These are phyloP conservation scores for Syrista parreyssii DNA, from an alignment of 2,888 invertebrate species.

Conservation along the genomic window DNA sequence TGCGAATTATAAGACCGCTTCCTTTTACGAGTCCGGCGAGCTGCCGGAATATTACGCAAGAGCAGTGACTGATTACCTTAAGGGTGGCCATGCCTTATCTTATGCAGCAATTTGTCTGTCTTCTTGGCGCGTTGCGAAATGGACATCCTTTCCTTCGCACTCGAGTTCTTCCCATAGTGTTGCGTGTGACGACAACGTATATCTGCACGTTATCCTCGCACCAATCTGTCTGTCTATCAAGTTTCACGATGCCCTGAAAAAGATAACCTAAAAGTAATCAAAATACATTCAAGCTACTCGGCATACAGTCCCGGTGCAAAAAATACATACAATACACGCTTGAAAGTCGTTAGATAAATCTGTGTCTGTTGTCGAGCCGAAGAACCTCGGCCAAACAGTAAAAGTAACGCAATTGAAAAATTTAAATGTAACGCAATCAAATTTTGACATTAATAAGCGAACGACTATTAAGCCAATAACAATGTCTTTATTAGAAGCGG, in stretches of 20 bases:
- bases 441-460: neutral
- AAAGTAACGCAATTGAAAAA: too few relatives aligned
- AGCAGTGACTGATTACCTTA: slow-evolving; percentile 5
- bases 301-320: too few relatives aligned
- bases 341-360: too few relatives aligned
- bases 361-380: too few relatives aligned
- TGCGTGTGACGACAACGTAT: neutral
- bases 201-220: neutral
- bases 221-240: too few relatives aligned
- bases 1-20: too few relatives aligned
- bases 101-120: neutral
- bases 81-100: slow-evolving; percentile 2
- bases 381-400: too few relatives aligned
- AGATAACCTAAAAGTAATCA: too few relatives aligned
- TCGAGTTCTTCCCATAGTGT: neutral
- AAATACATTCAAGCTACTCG: too few relatives aligned
- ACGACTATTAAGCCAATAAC: neutral
- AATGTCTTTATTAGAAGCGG: neutral
- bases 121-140: neutral
- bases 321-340: too few relatives aligned
- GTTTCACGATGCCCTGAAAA: too few relatives aligned
- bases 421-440: too few relatives aligned
- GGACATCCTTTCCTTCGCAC: neutral
- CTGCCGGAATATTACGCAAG: slow-evolving; percentile 5
- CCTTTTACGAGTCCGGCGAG: neutral